These are phyloP conservation scores for Tanaodytes sp. DNA, from an alignment of 2,888 invertebrate species.

Conservation along the genomic window DNA sequence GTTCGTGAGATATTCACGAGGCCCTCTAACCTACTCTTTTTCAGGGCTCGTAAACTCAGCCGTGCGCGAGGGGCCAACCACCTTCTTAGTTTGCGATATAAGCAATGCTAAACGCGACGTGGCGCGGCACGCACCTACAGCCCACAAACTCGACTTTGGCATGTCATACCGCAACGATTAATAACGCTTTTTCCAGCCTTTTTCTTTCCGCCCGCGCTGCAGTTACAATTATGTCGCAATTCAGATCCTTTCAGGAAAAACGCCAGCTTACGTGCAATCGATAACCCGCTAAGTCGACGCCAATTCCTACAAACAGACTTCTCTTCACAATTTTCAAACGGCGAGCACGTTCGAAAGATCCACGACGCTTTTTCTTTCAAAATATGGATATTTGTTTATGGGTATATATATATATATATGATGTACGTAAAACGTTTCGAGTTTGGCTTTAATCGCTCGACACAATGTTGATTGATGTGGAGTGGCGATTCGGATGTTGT, in stretches of 20 bases:
- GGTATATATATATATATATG: too few species aligned
- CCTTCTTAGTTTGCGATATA: slow-evolving; percentile 69
- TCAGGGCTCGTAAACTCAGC: slow-evolving; percentile 63
- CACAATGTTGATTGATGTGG: too few species aligned
- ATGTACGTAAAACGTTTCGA: too few species aligned
- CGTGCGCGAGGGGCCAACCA: slow-evolving; percentile 62
- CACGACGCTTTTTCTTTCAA: too few species aligned
- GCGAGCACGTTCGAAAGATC: too few species aligned
- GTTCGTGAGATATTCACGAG: slow-evolving; percentile 66
- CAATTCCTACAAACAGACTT: too few species aligned
- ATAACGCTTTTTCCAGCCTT: slow-evolving; percentile 31
- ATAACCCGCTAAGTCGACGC: slow-evolving; percentile 18
- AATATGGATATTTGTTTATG: too few species aligned
- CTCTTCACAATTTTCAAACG: too few species aligned
- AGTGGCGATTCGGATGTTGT: too few species aligned
- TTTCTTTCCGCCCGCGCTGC: not conserved
- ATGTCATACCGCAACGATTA: slow-evolving; percentile 49
- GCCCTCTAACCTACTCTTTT: slow-evolving; percentile 61
- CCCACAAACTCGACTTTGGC: slow-evolving; percentile 46
- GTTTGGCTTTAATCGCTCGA: too few species aligned
- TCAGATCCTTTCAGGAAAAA: slow-evolving; percentile 22
- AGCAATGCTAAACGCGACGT: slow-evolving; percentile 65
- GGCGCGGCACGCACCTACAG: slow-evolving; percentile 64
- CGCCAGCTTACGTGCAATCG: slow-evolving; percentile 23
- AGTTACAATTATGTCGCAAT: slow-evolving; percentile 34